Conservation (phyloP, 2,113 vertebrate species). For the Aptenodytes forsteri region DNA sequence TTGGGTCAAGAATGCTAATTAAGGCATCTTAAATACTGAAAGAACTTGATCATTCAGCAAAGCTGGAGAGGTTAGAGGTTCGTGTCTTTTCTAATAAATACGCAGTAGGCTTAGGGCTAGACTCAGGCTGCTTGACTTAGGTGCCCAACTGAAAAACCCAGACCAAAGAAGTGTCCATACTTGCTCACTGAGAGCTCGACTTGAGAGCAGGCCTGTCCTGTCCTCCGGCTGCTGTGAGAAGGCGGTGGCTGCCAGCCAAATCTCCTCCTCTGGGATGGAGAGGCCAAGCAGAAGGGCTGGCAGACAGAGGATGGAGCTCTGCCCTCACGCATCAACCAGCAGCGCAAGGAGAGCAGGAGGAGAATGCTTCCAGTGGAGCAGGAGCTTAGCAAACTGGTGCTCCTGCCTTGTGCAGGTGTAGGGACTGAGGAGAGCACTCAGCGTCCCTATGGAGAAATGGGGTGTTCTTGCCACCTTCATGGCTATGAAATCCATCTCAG, state of each 20-base stretch:
- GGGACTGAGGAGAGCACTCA: background rate
- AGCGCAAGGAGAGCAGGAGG: background rate
- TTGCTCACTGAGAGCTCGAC: background rate
- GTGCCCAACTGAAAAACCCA: background rate
- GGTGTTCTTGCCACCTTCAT: background rate
- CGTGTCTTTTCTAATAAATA: background rate
- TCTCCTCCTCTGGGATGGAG: background rate
- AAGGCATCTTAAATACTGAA: background rate
- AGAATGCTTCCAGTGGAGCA: background rate
- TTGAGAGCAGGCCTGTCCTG: background rate
- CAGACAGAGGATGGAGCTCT: background rate
- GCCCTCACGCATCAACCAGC: background rate
- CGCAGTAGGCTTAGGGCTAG: background rate
- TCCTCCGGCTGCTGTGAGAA: background rate
- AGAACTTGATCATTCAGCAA: background rate
- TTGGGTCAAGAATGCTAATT: background rate
- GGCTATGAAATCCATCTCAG: background rate
- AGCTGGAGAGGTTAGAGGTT: background rate
- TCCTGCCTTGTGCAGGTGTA: background rate
- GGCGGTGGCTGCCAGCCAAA: rapidly evolving
- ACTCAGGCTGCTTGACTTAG: background rate
- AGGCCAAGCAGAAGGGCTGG: background rate
- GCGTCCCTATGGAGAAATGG: background rate
- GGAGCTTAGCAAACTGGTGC: background rate
- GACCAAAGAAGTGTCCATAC: background rate